Evolutionary conservation across 2,797 vertebrate species (phyloP), one percentile per base, ranked within the genome.

Genomic region (Esox masquinongy): DNA sequence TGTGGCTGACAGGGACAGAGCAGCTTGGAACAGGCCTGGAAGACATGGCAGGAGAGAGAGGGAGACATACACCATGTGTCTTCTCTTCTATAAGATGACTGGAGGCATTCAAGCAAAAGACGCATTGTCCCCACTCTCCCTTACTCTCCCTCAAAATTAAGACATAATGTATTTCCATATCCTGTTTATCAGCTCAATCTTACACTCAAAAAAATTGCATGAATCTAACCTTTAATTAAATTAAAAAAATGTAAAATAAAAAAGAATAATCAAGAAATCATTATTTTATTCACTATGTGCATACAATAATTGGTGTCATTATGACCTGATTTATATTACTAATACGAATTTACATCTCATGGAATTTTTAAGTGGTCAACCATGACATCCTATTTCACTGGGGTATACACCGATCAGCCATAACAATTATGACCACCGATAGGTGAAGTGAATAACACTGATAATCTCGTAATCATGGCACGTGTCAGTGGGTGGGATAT

Each of bases 1-100:
- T 68, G 76, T 39, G 47, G 76, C 80, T 87, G 86, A 89, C 88
- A 87, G 82, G 85, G 39, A 73, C 53, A 70, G 69, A 76, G 79
- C 31, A 34, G 19, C 56, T 68, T 51, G 61, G n/a, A 24, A 71
- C 31, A 63, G 76, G 69, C 43, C 43, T 4, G 39, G 76, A 47
- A 72, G 80, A 83, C 43, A 49, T 26, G 70, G 75, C 68, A 82
- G 71, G 53, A 74, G 63, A 67, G 59, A 53, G 68, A 67, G 80
- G 70, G 15, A 71, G 73, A 67, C 22, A 22, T 61, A 1, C n/a
- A 59, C n/a, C 56, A 24, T 59, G 56, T 59, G 56, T 16, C 56
- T 56, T 56, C 53, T 61, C 56, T 61, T 61, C 11, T 24, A 6
- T 61, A 26, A 24, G 56, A 61, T 24, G 56, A 11, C 22, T 61